Conservation (phyloP, 2,113 vertebrate genomes). For the Peromyscus maniculatus region DNA sequence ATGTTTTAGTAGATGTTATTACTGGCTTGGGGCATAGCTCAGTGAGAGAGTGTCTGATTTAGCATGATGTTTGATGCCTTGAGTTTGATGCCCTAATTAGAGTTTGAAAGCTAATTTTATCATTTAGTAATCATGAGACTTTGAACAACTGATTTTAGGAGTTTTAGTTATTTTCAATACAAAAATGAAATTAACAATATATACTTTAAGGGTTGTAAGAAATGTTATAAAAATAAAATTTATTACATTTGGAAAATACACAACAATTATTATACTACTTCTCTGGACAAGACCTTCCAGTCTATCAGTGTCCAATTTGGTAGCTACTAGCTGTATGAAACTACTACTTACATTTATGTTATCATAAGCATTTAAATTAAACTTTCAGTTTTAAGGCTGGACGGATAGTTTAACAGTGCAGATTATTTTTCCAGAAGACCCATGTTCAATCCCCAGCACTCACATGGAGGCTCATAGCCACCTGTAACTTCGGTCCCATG, state of each 20-base stretch:
- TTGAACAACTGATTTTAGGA: neutral
- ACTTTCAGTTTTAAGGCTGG: neutral
- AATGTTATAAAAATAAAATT: slow-evolving; percentile 21
- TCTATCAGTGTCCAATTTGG: neutral
- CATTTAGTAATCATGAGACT: neutral
- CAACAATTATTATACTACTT: neutral
- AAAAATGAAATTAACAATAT: slow-evolving; percentile 10
- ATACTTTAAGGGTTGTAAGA: neutral
- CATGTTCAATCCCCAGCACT: neutral
- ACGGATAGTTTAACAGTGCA: neutral
- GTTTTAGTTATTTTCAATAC: neutral
- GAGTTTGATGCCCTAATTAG: neutral
- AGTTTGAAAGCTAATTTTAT: slow-evolving; percentile 44
- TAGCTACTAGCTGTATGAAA: neutral
- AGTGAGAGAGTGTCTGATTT: neutral
- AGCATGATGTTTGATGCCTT: neutral
- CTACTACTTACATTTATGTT: slow-evolving; percentile 42
- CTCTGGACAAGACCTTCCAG: neutral
- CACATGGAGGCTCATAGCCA: neutral
- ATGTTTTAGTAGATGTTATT: neutral
- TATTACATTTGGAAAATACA: neutral
- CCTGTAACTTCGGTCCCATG: neutral
- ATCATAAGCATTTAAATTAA: slow-evolving; percentile 57
- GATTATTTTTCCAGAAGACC: neutral
- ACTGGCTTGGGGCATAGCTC: neutral